Percentiles rank a stretch among this genome's conserved stretches.
These are phyloP conservation scores for Arctopsyche grandis DNA, from an alignment of 1,140 invertebrate genomes.

Conservation along the genomic window DNA sequence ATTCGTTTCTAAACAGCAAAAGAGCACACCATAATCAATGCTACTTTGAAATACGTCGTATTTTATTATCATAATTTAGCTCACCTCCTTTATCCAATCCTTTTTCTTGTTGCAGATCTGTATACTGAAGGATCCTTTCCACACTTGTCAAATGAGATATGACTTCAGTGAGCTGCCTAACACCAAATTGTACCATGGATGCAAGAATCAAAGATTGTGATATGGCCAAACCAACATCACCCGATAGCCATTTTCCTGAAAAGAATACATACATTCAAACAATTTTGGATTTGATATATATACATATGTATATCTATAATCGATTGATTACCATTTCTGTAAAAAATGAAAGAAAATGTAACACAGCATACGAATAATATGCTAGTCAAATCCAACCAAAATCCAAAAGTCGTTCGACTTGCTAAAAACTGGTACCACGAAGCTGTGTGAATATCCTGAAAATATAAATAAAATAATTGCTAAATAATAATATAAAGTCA, in stretches of 20 bases:
- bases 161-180: conserved; percentile 79
- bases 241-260: conserved; percentile 49
- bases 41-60: background rate
- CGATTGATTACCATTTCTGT: conserved; percentile 56
- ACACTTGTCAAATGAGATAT: conserved; percentile 83
- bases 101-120: conserved; percentile 65
- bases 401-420: conserved; percentile 79
- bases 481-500: background rate
- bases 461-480: conserved; percentile 46
- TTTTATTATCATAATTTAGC: background rate
- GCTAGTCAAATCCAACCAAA: conserved; percentile 73
- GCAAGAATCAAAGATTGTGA: conserved; percentile 78
- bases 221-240: conserved; percentile 76
- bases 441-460: conserved; percentile 73
- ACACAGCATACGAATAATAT: conserved; percentile 71
- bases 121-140: conserved; percentile 82
- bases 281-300: too few species aligned
- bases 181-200: conserved; percentile 81
- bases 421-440: conserved; percentile 79
- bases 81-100: conserved; percentile 42
- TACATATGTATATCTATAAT: background rate
- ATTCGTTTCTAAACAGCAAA: conserved; percentile 44
- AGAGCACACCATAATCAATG: background rate
- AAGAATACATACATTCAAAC: background rate
- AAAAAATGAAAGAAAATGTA: conserved; percentile 65